Evolutionary conservation across 1,140 invertebrate species (phyloP).

Genomic region (Elysia chlorotica): DNA sequence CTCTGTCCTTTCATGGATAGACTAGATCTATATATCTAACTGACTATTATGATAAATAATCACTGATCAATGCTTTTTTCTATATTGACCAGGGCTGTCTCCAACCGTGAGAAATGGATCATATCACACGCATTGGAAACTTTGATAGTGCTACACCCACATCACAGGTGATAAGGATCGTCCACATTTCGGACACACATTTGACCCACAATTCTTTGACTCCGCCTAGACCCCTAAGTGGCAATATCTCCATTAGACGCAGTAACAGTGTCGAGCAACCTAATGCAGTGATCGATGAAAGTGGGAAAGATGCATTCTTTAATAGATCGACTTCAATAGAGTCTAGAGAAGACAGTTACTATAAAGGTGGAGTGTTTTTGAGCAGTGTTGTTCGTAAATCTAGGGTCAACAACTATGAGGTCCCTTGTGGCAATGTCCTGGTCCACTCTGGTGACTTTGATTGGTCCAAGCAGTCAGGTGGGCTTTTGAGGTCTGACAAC

Average conservation of each 20-base stretch:
- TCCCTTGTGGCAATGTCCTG: constrained; percentile 44
- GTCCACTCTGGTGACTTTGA: constrained; percentile 48
- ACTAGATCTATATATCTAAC: no score
- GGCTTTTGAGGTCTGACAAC: constrained; percentile 18
- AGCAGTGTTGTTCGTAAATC: not conserved
- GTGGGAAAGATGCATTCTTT: constrained; percentile 15
- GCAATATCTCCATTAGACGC: constrained; percentile 16
- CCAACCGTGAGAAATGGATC: not conserved
- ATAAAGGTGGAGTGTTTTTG: constrained; percentile 21
- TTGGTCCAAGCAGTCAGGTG: constrained; percentile 7
- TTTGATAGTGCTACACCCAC: constrained; percentile 14
- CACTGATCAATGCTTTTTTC: not conserved
- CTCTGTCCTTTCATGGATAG: no score
- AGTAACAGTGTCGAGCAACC: constrained; percentile 1
- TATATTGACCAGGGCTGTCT: not conserved
- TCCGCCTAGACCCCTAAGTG: constrained; percentile 20
- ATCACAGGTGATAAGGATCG: constrained; percentile 30
- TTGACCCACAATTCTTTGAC: constrained; percentile 24
- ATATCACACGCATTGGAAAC: constrained; percentile 7
- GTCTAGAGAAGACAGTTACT: not conserved
- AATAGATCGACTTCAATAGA: not conserved
- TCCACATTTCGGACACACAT: constrained; percentile 50
- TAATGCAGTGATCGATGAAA: constrained; percentile 11
- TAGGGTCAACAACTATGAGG: constrained; percentile 7
- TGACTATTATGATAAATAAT: not conserved